Percentiles rank a stretch among this genome's conserved stretches.
phyloP scores from a whole-genome alignment of 2,797 vertebrate genomes.

The Trichosurus vulpecula region DNA sequence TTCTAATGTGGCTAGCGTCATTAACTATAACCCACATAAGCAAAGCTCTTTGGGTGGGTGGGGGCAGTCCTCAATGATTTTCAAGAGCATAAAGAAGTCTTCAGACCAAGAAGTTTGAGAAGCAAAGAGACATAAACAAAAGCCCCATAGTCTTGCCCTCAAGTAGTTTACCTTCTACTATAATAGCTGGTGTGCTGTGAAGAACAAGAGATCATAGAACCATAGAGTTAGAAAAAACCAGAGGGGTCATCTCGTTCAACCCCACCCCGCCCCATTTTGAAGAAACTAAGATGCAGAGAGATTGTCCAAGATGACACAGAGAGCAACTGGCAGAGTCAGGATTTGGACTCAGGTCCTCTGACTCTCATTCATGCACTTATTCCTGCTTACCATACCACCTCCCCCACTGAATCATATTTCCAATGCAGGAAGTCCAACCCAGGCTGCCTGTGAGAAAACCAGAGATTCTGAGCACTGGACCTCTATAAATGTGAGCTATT shows the following conservation, averaged over 20 bases:
- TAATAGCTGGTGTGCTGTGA: not conserved
- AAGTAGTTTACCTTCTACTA: not conserved
- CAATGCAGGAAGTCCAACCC: not conserved
- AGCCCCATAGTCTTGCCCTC: not conserved
- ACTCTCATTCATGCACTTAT: not conserved
- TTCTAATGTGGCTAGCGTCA: not conserved
- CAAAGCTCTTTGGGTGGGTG: not conserved
- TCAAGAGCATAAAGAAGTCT: not conserved
- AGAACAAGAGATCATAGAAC: not conserved
- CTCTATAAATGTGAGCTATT: not conserved
- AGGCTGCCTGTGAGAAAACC: not conserved
- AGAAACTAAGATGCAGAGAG: not conserved
- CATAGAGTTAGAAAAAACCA: not conserved
- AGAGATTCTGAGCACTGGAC: not conserved
- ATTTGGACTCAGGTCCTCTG: not conserved
- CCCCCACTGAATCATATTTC: not conserved
- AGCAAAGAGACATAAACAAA: not conserved
- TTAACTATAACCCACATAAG: not conserved
- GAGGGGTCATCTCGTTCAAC: not conserved
- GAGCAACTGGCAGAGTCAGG: not conserved
- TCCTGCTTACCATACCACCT: not conserved
- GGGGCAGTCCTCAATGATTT: not conserved
- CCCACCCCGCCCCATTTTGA: not conserved
- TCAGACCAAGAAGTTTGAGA: not conserved
- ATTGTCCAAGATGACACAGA: not conserved